Base-by-base conservation (phyloP, 2,113 vertebrate species). In the Aptenodytes forsteri region DNA sequence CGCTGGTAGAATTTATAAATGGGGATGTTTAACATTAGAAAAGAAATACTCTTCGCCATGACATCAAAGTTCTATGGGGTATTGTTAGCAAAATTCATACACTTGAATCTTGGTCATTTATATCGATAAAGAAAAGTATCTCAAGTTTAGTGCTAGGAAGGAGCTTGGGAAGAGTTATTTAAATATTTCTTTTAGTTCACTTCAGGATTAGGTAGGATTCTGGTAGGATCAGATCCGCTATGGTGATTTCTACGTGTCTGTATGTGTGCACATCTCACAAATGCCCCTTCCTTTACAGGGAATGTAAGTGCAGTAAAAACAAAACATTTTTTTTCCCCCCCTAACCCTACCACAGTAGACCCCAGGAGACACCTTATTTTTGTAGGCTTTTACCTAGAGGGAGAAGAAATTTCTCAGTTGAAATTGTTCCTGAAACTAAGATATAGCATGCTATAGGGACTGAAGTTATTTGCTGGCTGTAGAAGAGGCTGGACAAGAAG, bases 241-340 rank as follows among this genome's bases (percentile, higher is more conserved):
- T 16, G 6, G 42, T 73, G 32, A 59, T n/a, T 91, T 62, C 30
- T 44, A 34, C 4, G 5, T 6, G 7, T 16, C 8, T 12, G 1
- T 29, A 19, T 34, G 12, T 56, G 55, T 77, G 77, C 22, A 46
- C 13, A 42, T 46, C 47, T 84, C 77, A 58, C 46, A 87, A 83
- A 36, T 11, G 36, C 3, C 27, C 34, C 30, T 27, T 69, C 13
- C n/a, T 66, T 65, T 19, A n/a, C 23, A 46, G 46, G 34, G 83
- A 89, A 54, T 54, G 17, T 2, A 85, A 52, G 13, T 47, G 7
- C 17, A 56, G 29, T 55, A 46, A 70, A 76, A 17, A 2, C 10
- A 61, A 54, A 44, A 17, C 5, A 15, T 18, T 17, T 18, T 20
- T 2, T 2, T 1, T 2, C 4, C 3, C 22, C 36, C 18, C 11